Evolutionary conservation across 2,888 invertebrate genomes (phyloP), one percentile per base, ranked within the genome.

Genomic region (Lycocerus yunnanus): DNA sequence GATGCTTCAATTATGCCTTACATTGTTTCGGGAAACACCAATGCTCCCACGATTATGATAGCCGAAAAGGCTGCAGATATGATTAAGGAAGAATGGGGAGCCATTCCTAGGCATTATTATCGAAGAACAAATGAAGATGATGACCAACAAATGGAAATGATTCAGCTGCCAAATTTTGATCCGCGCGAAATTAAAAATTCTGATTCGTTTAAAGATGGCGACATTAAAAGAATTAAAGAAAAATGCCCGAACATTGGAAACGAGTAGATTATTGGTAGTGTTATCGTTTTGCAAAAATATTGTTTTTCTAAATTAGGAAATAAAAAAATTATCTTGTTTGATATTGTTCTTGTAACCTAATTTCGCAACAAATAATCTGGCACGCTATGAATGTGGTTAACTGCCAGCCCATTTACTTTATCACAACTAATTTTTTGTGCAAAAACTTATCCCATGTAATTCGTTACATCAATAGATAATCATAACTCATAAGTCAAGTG

Each of bases 1-100:
- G 96, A 96, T 84, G 94, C 92, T 0, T 95, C 95, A 79, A 89
- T 96, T 15, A 95, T 96, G 94, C 96, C 96, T 0, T 90, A 87
- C 1, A 94, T 96, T 70, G 89, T 92, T 0, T 93, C 90, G 27
- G 95, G 95, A 0, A 95, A 96, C 83, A 95, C 95, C 0, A 95
- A 95, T 82, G 95, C 94, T 0, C 94, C 95, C 0, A 91, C 91
- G 1, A 92, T 95, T 63, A 95, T 95, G 95, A 93, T 96, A 61
- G 95, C 93, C 0, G 95, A 96, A 83, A 95, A 93, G 82, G 94
- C 92, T 1, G 89, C 94, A 0, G 95, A 95, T 82, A 91, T 96
- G 90, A 94, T 96, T 79, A 94, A 94, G 83, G 90, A 92, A 83
- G 93, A 94, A 78, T 94, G 93, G 92, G 76, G 78, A 9, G 69